Percentiles rank a stretch among this genome's conserved stretches.
These are phyloP conservation scores for Sakesphorus luctuosus DNA, from an alignment of 2,113 vertebrate genomes.

Conservation along the genomic window DNA sequence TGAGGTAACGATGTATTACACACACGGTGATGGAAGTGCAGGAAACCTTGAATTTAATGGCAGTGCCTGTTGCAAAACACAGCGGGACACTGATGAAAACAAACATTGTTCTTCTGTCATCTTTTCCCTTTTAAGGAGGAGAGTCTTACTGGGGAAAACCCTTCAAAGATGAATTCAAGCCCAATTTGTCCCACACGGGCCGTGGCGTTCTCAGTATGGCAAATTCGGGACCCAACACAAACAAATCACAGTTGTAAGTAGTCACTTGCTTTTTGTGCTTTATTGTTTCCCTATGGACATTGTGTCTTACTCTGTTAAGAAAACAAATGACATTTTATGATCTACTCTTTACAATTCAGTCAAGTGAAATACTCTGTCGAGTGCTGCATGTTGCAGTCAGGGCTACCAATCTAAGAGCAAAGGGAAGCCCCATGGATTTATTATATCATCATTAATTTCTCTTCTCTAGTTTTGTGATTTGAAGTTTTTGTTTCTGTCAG, in stretches of 20 bases:
- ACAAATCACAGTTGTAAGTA: conserved; percentile 98
- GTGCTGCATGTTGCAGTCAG: not conserved
- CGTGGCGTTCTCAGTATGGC: conserved; percentile 97
- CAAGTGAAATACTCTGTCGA: not conserved
- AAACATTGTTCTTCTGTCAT: not conserved
- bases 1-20: not conserved
- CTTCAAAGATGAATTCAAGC: conserved; percentile 92
- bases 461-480: not conserved
- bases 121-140: conserved; percentile 79
- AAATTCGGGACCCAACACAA: conserved; percentile 96
- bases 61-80: not conserved
- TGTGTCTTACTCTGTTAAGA: not conserved
- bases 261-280: not conserved
- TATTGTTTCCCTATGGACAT: not conserved
- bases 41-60: not conserved
- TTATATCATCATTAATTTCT: not conserved
- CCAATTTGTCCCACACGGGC: conserved; percentile 93
- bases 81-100: not conserved
- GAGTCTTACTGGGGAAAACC: conserved; percentile 94
- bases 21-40: not conserved
- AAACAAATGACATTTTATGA: conserved; percentile 6
- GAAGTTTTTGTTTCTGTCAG: not conserved
- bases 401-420: not conserved
- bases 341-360: not conserved
- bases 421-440: not conserved